phyloP scores from a whole-genome alignment of 2,113 vertebrate genomes.

The Atherinomorus stipes region DNA sequence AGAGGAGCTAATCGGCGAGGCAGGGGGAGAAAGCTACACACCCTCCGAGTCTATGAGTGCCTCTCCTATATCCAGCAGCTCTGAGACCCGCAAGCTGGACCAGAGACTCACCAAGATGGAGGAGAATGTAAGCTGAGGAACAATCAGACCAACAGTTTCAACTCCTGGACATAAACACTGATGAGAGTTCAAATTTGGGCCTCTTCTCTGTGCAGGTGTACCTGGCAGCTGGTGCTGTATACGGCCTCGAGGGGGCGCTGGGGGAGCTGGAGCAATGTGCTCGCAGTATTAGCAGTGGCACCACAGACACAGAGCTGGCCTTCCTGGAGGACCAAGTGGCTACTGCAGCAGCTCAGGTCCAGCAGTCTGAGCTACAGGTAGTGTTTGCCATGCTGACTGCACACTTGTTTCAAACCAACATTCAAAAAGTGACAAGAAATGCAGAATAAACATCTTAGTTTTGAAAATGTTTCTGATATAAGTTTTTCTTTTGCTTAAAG shows the following conservation, averaged over 20 bases:
- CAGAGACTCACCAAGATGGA: conserved; percentile 94
- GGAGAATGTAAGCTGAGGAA: conserved; percentile 89
- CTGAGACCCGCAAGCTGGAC: conserved; percentile 86
- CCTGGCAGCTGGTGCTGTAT: conserved; percentile 92
- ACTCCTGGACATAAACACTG: neutral
- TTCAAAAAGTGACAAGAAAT: neutral
- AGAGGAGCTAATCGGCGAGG: conserved; percentile 93
- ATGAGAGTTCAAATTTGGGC: neutral
- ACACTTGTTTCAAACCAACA: neutral
- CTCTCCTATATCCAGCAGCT: conserved; percentile 83
- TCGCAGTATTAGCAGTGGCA: conserved; percentile 88
- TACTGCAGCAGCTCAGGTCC: conserved; percentile 93
- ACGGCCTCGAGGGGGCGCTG: conserved; percentile 92
- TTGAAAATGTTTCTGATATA: neutral
- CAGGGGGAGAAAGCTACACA: conserved; percentile 80
- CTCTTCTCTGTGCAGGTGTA: conserved; percentile 86
- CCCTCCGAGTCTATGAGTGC: conserved; percentile 73
- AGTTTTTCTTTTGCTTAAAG: conserved; percentile 71
- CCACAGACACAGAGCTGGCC: conserved; percentile 88
- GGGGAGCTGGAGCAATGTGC: conserved; percentile 90
- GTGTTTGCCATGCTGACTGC: neutral
- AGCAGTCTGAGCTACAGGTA: conserved; percentile 96
- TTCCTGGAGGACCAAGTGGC: conserved; percentile 96
- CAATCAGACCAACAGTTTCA: neutral
- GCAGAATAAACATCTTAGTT: neutral